Evolutionary conservation across 2,888 invertebrate genomes (phyloP).

Genomic region (Tetrapedia diversipes): DNA sequence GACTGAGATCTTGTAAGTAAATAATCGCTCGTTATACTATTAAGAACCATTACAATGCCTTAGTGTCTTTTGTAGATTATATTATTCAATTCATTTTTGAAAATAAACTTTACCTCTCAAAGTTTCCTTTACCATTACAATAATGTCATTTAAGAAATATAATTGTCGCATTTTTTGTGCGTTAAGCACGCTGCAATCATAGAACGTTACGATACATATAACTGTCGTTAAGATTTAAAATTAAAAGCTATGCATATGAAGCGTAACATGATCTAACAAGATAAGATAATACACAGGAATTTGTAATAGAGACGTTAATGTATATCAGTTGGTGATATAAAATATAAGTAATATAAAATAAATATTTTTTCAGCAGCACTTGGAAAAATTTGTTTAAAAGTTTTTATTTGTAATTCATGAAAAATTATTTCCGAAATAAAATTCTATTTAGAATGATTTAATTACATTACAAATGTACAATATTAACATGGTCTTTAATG

Average conservation of each 20-base stretch:
- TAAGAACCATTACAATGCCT: constrained; percentile 2
- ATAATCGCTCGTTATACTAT: constrained; percentile 46
- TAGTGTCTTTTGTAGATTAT: background rate
- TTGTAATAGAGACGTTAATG: constrained; percentile 42
- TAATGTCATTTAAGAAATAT: background rate
- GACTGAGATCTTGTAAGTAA: constrained; percentile 80
- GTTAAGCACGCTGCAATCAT: background rate
- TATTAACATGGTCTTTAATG: too few species aligned
- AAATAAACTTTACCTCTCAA: too few species aligned
- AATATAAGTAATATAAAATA: background rate
- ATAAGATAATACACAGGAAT: constrained; percentile 62
- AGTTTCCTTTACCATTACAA: too few species aligned
- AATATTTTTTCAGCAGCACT: background rate
- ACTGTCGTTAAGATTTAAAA: constrained; percentile 20
- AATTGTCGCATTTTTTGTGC: background rate
- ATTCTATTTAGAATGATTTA: background rate
- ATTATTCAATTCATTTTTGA: background rate
- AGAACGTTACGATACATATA: background rate
- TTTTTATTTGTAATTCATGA: background rate
- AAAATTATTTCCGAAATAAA: background rate
- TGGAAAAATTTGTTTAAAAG: too few species aligned
- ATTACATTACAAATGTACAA: too few species aligned
- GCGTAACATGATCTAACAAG: constrained; percentile 55
- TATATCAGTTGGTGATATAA: too few species aligned
- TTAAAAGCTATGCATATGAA: constrained; percentile 21